phyloP scores from a whole-genome alignment of 2,888 invertebrate genomes.

The Watsonalla binaria region DNA sequence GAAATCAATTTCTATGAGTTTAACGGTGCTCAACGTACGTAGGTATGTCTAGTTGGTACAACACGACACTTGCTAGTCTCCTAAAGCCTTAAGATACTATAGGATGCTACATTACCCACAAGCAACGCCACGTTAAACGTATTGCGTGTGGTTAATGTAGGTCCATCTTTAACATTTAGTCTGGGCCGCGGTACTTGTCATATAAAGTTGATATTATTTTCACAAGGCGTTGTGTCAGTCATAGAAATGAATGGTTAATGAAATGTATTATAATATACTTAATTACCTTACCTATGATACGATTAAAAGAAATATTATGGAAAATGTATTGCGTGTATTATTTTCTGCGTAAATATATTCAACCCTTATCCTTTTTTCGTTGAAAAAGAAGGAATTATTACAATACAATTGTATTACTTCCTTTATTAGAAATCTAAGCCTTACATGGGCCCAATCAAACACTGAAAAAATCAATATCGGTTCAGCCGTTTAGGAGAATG shows the following conservation, averaged over 20 bases:
- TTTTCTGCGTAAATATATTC: no score
- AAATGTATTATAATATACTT: conserved; percentile 51
- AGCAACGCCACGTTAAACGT: background rate
- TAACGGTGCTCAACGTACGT: conserved; percentile 33
- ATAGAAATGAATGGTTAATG: conserved; percentile 40
- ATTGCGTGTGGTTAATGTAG: background rate
- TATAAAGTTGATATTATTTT: conserved; percentile 38
- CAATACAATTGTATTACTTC: no score
- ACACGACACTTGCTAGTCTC: conserved; percentile 48
- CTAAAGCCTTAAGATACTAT: conserved; percentile 23
- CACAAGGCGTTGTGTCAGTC: conserved; percentile 44
- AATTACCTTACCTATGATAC: conserved; percentile 43
- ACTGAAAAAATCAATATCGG: no score
- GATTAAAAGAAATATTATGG: conserved; percentile 52
- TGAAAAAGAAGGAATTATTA: no score
- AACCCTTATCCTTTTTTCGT: background rate
- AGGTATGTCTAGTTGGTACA: conserved; percentile 11
- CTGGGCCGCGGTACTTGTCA: conserved; percentile 32
- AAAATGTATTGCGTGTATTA: conserved; percentile 24
- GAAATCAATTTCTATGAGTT: conserved; percentile 12
- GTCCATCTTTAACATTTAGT: conserved; percentile 6
- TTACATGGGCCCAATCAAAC: background rate
- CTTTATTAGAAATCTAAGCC: no score
- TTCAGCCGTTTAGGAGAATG: no score
- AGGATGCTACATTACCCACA: conserved; percentile 11